Base-by-base conservation (phyloP, 2,113 vertebrate genomes). In the Catharus fuscescens region DNA sequence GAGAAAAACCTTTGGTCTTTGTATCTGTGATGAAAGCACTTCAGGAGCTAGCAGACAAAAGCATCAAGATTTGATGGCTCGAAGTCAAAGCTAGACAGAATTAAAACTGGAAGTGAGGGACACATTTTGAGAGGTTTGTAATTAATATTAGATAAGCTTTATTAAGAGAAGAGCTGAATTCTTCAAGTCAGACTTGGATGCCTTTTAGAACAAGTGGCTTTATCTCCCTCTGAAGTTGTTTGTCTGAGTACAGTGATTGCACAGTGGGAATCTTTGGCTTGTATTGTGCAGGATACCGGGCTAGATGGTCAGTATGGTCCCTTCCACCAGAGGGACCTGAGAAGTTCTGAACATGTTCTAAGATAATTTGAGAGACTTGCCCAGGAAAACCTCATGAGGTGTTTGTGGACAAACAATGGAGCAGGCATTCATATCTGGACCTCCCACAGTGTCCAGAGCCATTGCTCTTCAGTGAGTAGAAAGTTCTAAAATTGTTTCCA, bases 71-170 rank as follows among this genome's bases (percentile, higher is more conserved):
- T 85, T 80, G 74, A 69, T 92, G 73, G 26, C 80, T 87, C 8
- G 6, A 44, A 94, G 77, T 79, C 77, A 78, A 53, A 93, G 74
- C 72, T 93, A 92, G 87, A 80, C 64, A 91, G 57, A 92, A 56
- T 73, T 89, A 92, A 92, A 94, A 96, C 94, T 97, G 96, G 94
- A 96, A 95, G n/a, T 61, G 89, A 88, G 84, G 7, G 78, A 72
- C 57, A 72, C 54, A 1, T 92, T 94, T 90, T 77, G 91, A 92
- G 86, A 93, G 28, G 65, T 67, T 96, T 76, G 32, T 93, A 65
- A 78, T 88, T 87, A 42, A 62, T 76, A 50, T 57, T 76, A n/a
- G 50, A 34, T 95, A 91, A 87, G 32, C 36, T 87, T 77, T 86
- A 64, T 56, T 45, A 64, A 73, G 78, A 70, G 71, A 48, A 73